These are phyloP conservation scores for Pollenia labialis DNA, from an alignment of 2,888 invertebrate species.

Conservation along the genomic window DNA sequence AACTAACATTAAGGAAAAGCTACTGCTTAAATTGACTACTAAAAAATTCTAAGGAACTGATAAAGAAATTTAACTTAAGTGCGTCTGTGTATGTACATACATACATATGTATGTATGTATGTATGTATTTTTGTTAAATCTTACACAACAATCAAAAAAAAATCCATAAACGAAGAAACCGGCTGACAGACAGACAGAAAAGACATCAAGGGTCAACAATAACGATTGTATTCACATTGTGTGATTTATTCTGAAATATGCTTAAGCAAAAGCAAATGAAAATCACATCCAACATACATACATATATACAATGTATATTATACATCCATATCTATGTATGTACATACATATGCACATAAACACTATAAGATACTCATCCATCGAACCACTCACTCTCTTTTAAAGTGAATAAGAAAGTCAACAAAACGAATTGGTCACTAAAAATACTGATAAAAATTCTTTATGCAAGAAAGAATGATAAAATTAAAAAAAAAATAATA, in stretches of 20 bases:
- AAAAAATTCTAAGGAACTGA: slow-evolving; percentile 54
- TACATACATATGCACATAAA: not conserved
- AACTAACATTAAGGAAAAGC: slow-evolving; percentile 7
- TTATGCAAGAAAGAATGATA: slow-evolving; percentile 5
- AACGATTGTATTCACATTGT: slow-evolving; percentile 51
- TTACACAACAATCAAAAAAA: slow-evolving; percentile 37
- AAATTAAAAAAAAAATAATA: not conserved
- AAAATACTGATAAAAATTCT: slow-evolving; percentile 36
- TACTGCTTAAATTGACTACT: slow-evolving; percentile 25
- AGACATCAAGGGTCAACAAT: slow-evolving; percentile 39
- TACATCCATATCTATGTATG: too few species aligned
- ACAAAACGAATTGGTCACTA: slow-evolving; percentile 22
- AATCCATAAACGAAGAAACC: slow-evolving; percentile 19
- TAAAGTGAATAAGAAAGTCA: not conserved
- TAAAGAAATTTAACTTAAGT: slow-evolving; percentile 30
- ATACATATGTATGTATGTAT: too few species aligned
- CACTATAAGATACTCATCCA: not conserved
- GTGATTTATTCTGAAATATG: slow-evolving; percentile 34
- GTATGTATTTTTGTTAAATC: slow-evolving; percentile 50
- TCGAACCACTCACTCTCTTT: not conserved
- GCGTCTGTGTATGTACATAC: too few species aligned
- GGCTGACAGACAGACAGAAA: slow-evolving; percentile 22
- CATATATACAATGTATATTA: too few species aligned
- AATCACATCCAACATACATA: not conserved
- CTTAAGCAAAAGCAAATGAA: not conserved